Evolutionary conservation across 2,113 vertebrate species (phyloP).

Genomic region (Rhagologus leucostigma): DNA sequence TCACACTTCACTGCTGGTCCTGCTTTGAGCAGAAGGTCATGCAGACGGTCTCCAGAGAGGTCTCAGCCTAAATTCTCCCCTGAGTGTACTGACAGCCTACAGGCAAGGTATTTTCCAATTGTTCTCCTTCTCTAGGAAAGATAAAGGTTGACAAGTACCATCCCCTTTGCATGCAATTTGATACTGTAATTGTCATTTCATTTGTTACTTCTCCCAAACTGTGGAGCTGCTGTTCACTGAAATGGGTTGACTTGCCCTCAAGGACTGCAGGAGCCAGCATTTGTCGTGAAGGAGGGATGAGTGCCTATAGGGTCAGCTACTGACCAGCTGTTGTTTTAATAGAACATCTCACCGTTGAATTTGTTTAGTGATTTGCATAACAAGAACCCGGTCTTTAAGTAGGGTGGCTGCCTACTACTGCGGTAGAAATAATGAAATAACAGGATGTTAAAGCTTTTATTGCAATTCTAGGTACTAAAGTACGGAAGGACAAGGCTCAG

Average conservation of each 20-base stretch:
- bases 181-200: too few relatives aligned
- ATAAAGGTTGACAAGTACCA: not conserved
- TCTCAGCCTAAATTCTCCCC: not conserved
- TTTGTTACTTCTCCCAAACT: not conserved
- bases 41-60: too few relatives aligned
- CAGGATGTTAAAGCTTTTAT: not conserved
- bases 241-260: not conserved
- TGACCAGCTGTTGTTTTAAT: not conserved
- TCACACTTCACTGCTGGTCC: not conserved
- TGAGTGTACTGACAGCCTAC: not conserved
- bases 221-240: not conserved
- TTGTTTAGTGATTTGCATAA: not conserved
- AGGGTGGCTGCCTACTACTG: not conserved
- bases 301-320: not conserved
- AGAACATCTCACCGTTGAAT: not conserved
- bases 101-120: not conserved
- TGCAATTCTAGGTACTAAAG: conserved; percentile 69
- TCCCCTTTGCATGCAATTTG: not conserved
- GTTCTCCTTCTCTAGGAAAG: not conserved
- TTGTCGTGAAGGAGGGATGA: not conserved
- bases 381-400: not conserved
- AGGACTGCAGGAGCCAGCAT: too few relatives aligned
- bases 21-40: not conserved
- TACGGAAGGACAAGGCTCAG: conserved; percentile 67
- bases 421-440: not conserved